Percentiles rank a stretch among this genome's conserved stretches.
Conservation (phyloP, 1,140 invertebrate genomes). For the Magallana gigas region DNA sequence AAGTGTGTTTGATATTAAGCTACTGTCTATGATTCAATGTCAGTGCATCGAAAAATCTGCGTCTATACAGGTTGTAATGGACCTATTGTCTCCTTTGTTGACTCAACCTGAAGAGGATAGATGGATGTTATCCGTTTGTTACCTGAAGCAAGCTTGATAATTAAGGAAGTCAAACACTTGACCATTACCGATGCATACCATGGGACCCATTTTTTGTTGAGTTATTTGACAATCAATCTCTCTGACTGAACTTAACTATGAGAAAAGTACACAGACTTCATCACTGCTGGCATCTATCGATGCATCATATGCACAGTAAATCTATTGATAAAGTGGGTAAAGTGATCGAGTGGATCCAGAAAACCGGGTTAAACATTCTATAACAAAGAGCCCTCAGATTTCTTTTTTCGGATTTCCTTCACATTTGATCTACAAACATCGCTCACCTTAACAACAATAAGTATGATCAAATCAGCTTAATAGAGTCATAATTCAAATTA, state of each 20-base stretch:
- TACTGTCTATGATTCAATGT: too few relatives aligned
- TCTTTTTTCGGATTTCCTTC: not conserved
- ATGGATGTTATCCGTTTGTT: conserved; percentile 10
- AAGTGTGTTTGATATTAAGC: too few relatives aligned
- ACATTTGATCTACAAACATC: too few relatives aligned
- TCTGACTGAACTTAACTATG: not conserved
- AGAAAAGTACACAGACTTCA: not conserved
- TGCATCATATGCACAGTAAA: not conserved
- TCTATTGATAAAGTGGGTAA: not conserved
- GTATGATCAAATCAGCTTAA: too few relatives aligned
- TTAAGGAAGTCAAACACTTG: conserved; percentile 25
- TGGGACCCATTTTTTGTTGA: not conserved
- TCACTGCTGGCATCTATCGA: not conserved
- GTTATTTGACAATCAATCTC: not conserved
- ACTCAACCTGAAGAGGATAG: not conserved
- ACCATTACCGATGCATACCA: conserved; percentile 10
- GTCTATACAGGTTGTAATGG: not conserved
- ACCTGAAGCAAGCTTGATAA: not conserved
- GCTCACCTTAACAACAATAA: too few relatives aligned
- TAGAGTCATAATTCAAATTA: too few relatives aligned
- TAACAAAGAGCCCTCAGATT: not conserved
- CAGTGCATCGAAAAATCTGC: too few relatives aligned
- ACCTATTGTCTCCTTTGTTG: not conserved
- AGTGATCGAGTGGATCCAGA: not conserved
- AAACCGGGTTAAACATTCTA: conserved; percentile 7